These are phyloP conservation scores for Caretta caretta DNA, from an alignment of 2,113 vertebrate species.

Conservation along the genomic window DNA sequence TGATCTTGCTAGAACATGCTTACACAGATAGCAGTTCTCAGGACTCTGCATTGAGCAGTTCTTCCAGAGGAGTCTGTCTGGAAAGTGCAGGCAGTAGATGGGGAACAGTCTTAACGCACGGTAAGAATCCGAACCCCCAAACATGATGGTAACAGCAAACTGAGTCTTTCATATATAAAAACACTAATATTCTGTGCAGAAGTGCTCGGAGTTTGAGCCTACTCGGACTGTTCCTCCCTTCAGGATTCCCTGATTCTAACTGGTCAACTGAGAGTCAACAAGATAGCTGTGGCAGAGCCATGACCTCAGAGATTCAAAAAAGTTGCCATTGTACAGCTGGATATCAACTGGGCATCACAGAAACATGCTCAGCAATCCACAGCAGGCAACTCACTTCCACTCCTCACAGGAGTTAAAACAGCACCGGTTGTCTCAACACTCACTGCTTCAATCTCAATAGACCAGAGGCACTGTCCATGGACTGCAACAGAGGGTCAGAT, in stretches of 20 bases:
- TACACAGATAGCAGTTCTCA: neutral
- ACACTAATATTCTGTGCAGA: neutral
- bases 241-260: neutral
- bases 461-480: neutral
- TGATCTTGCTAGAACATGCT: fast-evolving
- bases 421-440: neutral
- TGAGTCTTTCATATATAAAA: neutral
- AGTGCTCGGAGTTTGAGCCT: neutral
- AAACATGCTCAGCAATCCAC: neutral
- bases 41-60: neutral
- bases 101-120: neutral
- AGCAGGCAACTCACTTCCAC: neutral
- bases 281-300: neutral
- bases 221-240: neutral
- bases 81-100: fast-evolving
- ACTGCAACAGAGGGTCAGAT: neutral
- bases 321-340: fast-evolving
- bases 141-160: neutral
- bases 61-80: neutral
- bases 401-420: fast-evolving
- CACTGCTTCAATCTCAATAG: neutral
- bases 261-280: neutral
- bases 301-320: neutral
- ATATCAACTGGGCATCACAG: neutral
- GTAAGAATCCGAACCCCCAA: neutral